Evolutionary conservation across 2,888 invertebrate genomes (phyloP).

Genomic region (Heliconius aoede): DNA sequence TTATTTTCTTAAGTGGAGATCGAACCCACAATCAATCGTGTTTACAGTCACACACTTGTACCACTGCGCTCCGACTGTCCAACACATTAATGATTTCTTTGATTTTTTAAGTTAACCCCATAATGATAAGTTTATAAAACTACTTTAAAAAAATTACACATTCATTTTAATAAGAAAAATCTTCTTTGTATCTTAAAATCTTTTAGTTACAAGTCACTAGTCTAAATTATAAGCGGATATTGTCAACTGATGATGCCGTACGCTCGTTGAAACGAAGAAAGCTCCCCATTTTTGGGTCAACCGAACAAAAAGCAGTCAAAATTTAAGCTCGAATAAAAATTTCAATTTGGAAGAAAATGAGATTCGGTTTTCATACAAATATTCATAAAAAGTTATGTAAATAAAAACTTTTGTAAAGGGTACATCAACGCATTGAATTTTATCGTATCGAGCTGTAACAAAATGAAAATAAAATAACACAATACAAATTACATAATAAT

Average conservation of each 20-base stretch:
- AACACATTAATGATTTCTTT: no score
- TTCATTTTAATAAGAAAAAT: no score
- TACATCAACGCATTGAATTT: slow-evolving; percentile 3
- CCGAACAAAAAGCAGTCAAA: slow-evolving; percentile 33
- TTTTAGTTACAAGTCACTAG: not conserved
- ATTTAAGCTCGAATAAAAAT: slow-evolving; percentile 34
- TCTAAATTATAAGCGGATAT: not conserved
- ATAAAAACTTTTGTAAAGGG: not conserved
- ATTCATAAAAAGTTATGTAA: slow-evolving; percentile 8
- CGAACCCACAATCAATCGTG: no score
- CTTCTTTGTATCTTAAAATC: no score
- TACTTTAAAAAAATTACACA: no score
- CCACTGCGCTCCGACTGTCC: no score
- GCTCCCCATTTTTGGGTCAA: slow-evolving; percentile 33
- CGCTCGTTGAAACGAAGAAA: slow-evolving; percentile 24
- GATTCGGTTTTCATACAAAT: slow-evolving; percentile 29
- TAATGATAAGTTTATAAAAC: no score
- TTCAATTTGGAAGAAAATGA: slow-evolving; percentile 30
- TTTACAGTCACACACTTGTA: no score
- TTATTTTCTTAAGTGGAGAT: no score
- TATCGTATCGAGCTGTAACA: not conserved
- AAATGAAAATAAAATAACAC: not conserved
- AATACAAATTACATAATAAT: no score
- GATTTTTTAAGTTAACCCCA: no score
- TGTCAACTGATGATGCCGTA: slow-evolving; percentile 12